Conservation (phyloP, 2,113 vertebrate species). For the Hemicordylus capensis region DNA sequence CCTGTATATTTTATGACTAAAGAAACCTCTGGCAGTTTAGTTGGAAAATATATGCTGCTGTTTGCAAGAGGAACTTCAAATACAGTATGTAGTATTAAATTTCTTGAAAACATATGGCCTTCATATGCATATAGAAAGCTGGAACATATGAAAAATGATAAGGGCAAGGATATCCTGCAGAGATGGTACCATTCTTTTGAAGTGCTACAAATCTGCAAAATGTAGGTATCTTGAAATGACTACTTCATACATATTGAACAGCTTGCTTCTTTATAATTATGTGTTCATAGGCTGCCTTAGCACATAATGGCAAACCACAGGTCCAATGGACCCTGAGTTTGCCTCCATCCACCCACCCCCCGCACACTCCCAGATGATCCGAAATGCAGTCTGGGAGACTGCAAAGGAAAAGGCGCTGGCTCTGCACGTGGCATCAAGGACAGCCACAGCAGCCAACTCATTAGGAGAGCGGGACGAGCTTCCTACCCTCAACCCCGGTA, state of each 20-base stretch:
- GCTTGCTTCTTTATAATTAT: slow-evolving; percentile 55
- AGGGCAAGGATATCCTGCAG: slow-evolving; percentile 51
- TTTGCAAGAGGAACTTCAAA: slow-evolving; percentile 60
- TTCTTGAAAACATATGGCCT: slow-evolving; percentile 51
- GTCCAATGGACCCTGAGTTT: no score
- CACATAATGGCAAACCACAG: no score
- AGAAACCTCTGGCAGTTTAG: slow-evolving; percentile 40
- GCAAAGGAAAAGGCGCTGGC: no score
- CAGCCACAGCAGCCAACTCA: no score
- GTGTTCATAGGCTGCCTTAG: no score
- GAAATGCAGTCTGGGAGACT: no score
- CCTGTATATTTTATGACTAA: slow-evolving; percentile 26
- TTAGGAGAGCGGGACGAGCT: no score
- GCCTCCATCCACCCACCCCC: no score
- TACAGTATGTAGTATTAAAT: slow-evolving; percentile 54
- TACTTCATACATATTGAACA: slow-evolving; percentile 34
- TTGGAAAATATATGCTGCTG: slow-evolving; percentile 33
- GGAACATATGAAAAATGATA: slow-evolving; percentile 57
- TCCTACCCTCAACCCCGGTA: no score
- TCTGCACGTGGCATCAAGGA: no score
- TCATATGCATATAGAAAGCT: slow-evolving; percentile 62
- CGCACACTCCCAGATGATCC: no score
- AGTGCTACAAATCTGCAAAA: slow-evolving; percentile 59
- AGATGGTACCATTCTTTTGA: slow-evolving; percentile 63
- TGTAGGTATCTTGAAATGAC: slow-evolving; percentile 7